Evolutionary conservation across 2,113 vertebrate genomes (phyloP).

Genomic region (Bombycilla garrulus): DNA sequence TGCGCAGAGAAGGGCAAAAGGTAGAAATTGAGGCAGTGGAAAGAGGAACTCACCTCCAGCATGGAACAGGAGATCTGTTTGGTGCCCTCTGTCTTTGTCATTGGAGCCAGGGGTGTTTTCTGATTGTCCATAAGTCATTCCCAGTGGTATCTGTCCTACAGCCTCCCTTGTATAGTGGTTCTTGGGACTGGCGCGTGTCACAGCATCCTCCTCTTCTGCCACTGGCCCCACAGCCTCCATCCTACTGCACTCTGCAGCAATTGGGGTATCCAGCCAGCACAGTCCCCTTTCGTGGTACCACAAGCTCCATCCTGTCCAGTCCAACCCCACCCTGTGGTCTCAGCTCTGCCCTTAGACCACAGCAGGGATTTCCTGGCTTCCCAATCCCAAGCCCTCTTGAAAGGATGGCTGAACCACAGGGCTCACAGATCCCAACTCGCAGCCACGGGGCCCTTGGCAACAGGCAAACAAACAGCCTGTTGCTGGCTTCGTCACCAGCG

Average conservation of each 20-base stretch:
- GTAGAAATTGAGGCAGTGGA: background rate
- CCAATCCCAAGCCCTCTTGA: background rate
- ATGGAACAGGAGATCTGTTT: background rate
- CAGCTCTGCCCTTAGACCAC: background rate
- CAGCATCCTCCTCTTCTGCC: background rate
- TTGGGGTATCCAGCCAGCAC: background rate
- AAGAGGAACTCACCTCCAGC: background rate
- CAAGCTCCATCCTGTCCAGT: background rate
- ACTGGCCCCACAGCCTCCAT: background rate
- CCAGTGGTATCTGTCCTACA: background rate
- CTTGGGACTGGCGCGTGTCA: background rate
- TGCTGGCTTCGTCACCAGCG: rapidly evolving
- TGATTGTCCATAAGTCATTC: background rate
- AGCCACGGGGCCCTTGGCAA: background rate
- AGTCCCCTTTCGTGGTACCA: background rate
- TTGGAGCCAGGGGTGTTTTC: background rate
- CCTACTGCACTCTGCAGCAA: background rate
- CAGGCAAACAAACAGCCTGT: slow-evolving; percentile 7
- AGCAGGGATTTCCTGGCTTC: background rate
- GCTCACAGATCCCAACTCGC: background rate
- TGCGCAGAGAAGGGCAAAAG: background rate
- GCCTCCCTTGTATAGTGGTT: background rate
- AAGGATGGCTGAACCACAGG: background rate
- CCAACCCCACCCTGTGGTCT: background rate
- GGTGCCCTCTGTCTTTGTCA: background rate